Conservation (phyloP, 2,113 vertebrate genomes). For the Dasyurus viverrinus region DNA sequence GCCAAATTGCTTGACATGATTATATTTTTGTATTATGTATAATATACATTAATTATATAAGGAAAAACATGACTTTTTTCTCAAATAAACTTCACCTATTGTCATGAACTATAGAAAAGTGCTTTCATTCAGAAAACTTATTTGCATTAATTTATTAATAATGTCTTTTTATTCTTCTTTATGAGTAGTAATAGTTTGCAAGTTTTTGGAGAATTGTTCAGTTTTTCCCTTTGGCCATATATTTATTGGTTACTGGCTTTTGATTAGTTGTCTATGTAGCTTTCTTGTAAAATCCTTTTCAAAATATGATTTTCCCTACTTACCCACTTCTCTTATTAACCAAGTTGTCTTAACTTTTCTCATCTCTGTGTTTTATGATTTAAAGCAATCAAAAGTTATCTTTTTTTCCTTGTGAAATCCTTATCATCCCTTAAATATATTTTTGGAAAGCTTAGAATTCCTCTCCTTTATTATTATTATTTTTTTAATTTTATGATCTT, state of each 20-base stretch:
- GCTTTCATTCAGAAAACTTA: neutral
- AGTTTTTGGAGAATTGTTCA: neutral
- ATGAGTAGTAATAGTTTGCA: neutral
- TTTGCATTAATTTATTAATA: neutral
- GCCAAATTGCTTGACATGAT: neutral
- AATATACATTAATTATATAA: neutral
- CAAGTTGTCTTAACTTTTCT: neutral
- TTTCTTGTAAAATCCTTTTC: too few species aligned
- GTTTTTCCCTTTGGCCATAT: neutral
- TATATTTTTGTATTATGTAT: neutral
- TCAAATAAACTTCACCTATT: neutral
- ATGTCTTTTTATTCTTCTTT: neutral
- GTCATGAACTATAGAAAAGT: neutral
- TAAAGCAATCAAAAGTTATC: neutral
- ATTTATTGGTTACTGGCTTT: neutral
- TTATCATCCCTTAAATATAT: neutral
- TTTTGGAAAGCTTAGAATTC: neutral
- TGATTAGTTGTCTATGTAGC: neutral
- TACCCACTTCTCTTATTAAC: neutral
- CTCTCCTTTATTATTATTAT: neutral
- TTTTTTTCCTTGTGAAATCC: neutral
- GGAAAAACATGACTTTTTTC: neutral
- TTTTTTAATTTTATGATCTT: neutral
- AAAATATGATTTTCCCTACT: neutral
- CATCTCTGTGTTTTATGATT: neutral